Evolutionary conservation across 2,888 invertebrate genomes (phyloP), one percentile per base, ranked within the genome.

Genomic region (Hirtodrosophila alboralis): DNA sequence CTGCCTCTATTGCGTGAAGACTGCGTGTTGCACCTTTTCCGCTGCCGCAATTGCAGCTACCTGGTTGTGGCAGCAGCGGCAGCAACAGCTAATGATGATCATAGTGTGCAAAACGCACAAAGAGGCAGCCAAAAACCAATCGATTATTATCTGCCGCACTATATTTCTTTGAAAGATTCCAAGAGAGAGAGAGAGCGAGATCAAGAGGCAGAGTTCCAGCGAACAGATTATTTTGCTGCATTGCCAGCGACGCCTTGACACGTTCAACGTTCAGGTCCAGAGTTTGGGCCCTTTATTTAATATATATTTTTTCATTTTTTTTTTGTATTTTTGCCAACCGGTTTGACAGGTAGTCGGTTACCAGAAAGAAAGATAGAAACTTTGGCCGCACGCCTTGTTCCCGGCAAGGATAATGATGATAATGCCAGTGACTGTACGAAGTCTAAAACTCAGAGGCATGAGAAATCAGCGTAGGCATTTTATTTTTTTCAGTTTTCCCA

Each of bases 121-220:
- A 71, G 86, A 80, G 37, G 53, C 86, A 68, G 65, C 84, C 80
- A 62, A 87, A 86, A 87, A 62, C 84, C 78, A 86, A 88, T 81
- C 86, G 88, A 86, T 88, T 87, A 86, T 87, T 84, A 88, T 88
- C 87, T 73, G 68, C 61, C 63, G 69, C 69, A 68, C 67, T 69
- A 67, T 80, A 56, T 75, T 74, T 76, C 53, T 40, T 47, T 49
- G 36, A 23, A 26, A 34, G 27, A 40, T 47, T 49, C 38, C 18
- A 26, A 34, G 27, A 40, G 33, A 60, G 48, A 34, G 62, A 23
- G 53, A 62, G 23, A 36, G 14, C 13, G 45, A 9, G 31, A 33
- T 2, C 18, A 18, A 18, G 18, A 18, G 18, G 18, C 18, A 3
- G 18, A 88, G 72, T 88, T 88, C 87, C 88, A 77, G 54, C 47